Conservation (phyloP, 2,888 invertebrate species). For the Frankliniella fusca region DNA sequence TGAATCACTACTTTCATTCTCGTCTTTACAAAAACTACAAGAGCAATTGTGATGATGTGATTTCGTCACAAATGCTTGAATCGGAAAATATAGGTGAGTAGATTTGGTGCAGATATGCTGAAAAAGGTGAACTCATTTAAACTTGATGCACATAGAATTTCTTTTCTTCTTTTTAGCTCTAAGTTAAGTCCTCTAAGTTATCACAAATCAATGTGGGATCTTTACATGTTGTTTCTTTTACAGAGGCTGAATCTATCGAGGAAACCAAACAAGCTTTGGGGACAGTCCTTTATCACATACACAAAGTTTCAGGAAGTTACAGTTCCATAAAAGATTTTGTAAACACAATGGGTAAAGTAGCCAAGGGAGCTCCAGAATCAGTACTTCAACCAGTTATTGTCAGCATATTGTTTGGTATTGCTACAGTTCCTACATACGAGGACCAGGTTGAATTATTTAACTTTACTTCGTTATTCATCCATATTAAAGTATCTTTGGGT, state of each 20-base stretch:
- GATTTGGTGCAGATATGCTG: too few species aligned
- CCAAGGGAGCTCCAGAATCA: neutral
- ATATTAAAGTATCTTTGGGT: neutral
- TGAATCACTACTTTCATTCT: conserved; percentile 51
- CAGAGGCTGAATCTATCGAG: conserved; percentile 47
- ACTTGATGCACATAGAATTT: neutral
- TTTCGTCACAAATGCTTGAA: conserved; percentile 29
- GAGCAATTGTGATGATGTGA: conserved; percentile 7
- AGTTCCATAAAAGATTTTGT: conserved; percentile 50
- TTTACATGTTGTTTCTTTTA: conserved; percentile 37
- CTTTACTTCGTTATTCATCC: neutral
- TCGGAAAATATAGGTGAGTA: conserved; percentile 27
- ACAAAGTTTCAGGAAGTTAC: conserved; percentile 49
- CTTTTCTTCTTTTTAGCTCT: neutral
- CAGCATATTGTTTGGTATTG: conserved; percentile 3
- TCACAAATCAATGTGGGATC: neutral
- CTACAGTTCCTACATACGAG: conserved; percentile 50
- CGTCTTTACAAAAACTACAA: conserved; percentile 38
- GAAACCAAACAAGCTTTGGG: conserved; percentile 58
- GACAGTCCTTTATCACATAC: conserved; percentile 58
- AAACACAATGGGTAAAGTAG: neutral
- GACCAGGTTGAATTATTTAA: conserved; percentile 43
- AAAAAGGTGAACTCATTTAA: too few species aligned
- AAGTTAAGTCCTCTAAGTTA: too few species aligned
- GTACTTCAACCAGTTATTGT: neutral